Evolutionary conservation across 2,888 invertebrate species (phyloP).

Genomic region (Acanthopleura granulata): DNA sequence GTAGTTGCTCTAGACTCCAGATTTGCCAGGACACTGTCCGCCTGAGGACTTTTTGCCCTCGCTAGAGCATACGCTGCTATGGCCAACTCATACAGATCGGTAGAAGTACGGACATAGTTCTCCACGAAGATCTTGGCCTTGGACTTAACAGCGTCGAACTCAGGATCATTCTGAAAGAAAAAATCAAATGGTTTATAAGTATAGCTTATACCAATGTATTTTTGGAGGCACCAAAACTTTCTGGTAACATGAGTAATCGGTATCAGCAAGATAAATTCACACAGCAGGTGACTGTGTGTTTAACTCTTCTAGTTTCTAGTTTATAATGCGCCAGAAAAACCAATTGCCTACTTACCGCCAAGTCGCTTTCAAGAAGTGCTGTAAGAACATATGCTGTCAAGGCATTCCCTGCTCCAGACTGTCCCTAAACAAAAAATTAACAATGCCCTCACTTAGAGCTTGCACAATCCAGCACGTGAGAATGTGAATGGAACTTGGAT

Average conservation of each 20-base stretch:
- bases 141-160: no score
- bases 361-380: constrained; percentile 8
- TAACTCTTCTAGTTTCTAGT: no score
- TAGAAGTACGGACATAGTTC: not conserved
- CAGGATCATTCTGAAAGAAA: no score
- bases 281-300: no score
- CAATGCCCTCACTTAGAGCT: not conserved
- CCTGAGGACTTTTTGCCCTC: not conserved
- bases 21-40: not conserved
- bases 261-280: no score
- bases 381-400: not conserved
- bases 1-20: constrained; percentile 1
- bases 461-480: no score
- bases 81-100: constrained; percentile 3
- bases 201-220: no score
- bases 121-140: not conserved
- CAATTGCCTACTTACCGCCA: not conserved
- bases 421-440: constrained; percentile 69
- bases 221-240: no score
- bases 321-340: no score
- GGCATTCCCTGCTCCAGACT: constrained; percentile 80
- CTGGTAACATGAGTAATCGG: no score
- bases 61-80: not conserved
- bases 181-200: no score
- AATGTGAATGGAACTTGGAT: no score